Percentiles rank a stretch among this genome's conserved stretches.
phyloP scores from a whole-genome alignment of 1,140 invertebrate species.

The Penaeus japonicus region DNA sequence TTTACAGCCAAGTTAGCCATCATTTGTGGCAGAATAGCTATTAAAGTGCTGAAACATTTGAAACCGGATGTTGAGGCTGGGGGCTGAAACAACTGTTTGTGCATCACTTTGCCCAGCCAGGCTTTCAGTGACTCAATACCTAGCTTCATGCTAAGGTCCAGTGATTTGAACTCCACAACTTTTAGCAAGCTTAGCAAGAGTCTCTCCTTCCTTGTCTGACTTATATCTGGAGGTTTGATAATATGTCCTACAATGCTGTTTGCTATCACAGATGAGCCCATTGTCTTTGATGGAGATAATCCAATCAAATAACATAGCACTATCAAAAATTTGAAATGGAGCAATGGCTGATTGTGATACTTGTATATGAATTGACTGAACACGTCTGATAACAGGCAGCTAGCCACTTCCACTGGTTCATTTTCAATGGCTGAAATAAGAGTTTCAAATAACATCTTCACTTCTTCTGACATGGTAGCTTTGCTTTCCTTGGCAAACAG shows the following conservation, averaged over 20 bases:
- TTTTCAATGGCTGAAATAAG: slow-evolving; percentile 19
- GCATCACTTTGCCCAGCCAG: slow-evolving; percentile 4
- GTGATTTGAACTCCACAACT: not conserved
- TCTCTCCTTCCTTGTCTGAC: not conserved
- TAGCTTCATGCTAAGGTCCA: not conserved
- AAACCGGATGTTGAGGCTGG: not conserved
- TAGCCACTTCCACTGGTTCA: slow-evolving; percentile 18
- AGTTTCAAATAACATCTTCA: not conserved
- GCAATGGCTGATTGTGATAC: not conserved
- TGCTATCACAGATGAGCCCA: not conserved
- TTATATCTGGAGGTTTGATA: not conserved
- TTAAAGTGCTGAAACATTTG: not conserved
- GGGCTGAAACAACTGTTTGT: not conserved
- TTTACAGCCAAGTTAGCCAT: not conserved
- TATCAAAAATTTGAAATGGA: slow-evolving; percentile 16
- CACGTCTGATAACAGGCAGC: not conserved
- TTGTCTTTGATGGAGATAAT: not conserved
- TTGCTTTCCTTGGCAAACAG: slow-evolving; percentile 21
- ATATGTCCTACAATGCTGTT: slow-evolving; percentile 9
- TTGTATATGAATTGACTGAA: not conserved
- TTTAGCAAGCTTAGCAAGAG: slow-evolving; percentile 1
- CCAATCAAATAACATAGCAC: slow-evolving; percentile 22
- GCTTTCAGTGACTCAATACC: not conserved
- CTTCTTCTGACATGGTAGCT: not conserved
- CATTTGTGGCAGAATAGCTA: not conserved